A percentile compares a stretch with the other conserved stretches of the same genome.
These are phyloP conservation scores for Diadema setosum DNA, from an alignment of 35 echinoderm and acorn worm genomes.

Conservation along the genomic window DNA sequence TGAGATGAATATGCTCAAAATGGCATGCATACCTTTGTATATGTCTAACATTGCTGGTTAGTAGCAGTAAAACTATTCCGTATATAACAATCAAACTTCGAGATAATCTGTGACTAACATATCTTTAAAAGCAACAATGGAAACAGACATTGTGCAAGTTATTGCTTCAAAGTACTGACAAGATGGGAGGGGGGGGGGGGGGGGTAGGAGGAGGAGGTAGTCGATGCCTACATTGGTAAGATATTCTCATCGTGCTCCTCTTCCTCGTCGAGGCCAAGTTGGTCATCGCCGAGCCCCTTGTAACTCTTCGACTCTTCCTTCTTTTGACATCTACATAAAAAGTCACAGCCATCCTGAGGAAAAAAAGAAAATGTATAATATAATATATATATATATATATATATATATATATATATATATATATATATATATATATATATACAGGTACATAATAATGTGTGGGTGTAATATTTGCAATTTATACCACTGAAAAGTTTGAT, in stretches of 20 bases:
- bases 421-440: too few species aligned
- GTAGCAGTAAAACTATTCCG: too few species aligned
- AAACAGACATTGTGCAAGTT: too few species aligned
- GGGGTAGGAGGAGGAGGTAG: too few species aligned
- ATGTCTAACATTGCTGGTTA: too few species aligned
- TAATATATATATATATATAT: neutral
- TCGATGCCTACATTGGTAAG: conserved; percentile 90
- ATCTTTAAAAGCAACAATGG: too few species aligned
- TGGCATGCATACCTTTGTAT: too few species aligned
- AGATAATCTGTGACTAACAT: too few species aligned
- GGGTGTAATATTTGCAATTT: neutral
- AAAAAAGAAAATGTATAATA: neutral
- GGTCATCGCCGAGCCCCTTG: conserved; percentile 95
- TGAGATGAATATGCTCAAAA: too few species aligned
- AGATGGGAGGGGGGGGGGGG: neutral
- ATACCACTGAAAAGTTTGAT: neutral
- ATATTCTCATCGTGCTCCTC: conserved; percentile 92
- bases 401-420: neutral
- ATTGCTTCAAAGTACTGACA: neutral
- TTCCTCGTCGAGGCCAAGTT: conserved; percentile 84
- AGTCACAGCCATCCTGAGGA: conserved; percentile 82
- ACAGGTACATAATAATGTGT: too few species aligned
- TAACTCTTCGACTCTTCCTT: conserved; percentile 54
- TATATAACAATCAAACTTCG: too few species aligned
- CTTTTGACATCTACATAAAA: conserved; percentile 46